Evolutionary conservation across 2,113 vertebrate species (phyloP), one percentile per base, ranked within the genome.

Genomic region (Xenopus laevis): DNA sequence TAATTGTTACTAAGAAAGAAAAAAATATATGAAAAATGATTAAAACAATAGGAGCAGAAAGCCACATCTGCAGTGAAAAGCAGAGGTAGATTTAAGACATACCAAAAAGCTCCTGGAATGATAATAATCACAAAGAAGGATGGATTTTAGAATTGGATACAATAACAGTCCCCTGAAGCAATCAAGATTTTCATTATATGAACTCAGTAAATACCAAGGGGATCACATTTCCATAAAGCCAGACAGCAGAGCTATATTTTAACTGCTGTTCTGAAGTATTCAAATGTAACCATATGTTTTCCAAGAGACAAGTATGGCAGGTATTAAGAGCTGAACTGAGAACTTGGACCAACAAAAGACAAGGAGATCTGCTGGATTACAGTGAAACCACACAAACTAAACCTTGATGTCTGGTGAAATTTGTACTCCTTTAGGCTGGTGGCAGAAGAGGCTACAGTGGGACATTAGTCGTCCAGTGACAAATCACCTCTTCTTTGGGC

Each of bases 91-190:
- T n/a, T n/a, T 55, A 7, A 55, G 53, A 7, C 15, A n/a, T 45
- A 33, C 44, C 40, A 65, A 65, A 40, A 65, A 46, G 40, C 10
- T 44, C 10, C 10, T 46, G 63, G n/a, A 65, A 46, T 33, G 40
- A 65, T 65, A 65, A 18, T 65, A 18, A 18, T 10, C 17, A 45
- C 11, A 18, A 46, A 46, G 40, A 65, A 45, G 40, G 63, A 65
- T 65, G n/a, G n/a, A 40, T 18, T 45, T 65, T 65, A 44, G 33
- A 65, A 65, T 46, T 4, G 44, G 63, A 65, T 65, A 65, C 23
- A 65, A 65, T 65, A 65, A 65, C 44, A 65, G 33, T 33, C 45
- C 63, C 63, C 63, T 65, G 23, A 65, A 46, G 63, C 40, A 65
- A 65, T 65, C 15, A 65, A 20, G 63, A 46, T 45, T 65, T 65